Percentiles rank a stretch among this genome's conserved stretches.
Evolutionary conservation across 1,140 invertebrate species (phyloP).

Genomic region (Drosophila lacteicornis): DNA sequence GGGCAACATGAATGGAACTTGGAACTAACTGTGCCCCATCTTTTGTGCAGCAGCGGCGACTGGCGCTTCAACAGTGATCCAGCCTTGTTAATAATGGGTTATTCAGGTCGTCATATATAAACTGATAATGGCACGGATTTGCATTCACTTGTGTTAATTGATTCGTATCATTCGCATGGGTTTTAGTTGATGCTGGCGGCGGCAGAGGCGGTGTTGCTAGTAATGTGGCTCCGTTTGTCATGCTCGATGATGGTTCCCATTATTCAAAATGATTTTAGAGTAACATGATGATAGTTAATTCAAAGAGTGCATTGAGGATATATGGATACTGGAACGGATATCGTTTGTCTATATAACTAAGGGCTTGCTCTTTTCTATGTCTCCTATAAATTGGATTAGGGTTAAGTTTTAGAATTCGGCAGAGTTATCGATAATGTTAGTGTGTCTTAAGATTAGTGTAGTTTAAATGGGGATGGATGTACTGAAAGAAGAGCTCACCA

Average conservation of each 20-base stretch:
- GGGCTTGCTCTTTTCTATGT: constrained; percentile 57
- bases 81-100: constrained; percentile 4
- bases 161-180: constrained; percentile 7
- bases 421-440: constrained; percentile 7
- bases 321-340: constrained; percentile 17
- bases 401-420: constrained; percentile 63
- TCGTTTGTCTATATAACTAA: constrained; percentile 22
- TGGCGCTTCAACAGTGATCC: constrained; percentile 10
- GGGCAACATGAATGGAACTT: constrained; percentile 48
- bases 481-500: constrained; percentile 88
- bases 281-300: constrained; percentile 33
- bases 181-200: not conserved
- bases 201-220: constrained; percentile 5
- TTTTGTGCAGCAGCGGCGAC: constrained; percentile 30
- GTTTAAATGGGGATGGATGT: not conserved
- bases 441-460: constrained; percentile 23
- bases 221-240: constrained; percentile 10
- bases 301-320: constrained; percentile 11
- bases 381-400: constrained; percentile 71
- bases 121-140: not conserved
- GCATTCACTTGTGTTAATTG: constrained; percentile 15
- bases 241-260: constrained; percentile 25
- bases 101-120: constrained; percentile 9
- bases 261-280: constrained; percentile 27
- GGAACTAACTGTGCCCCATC: constrained; percentile 47